Evolutionary conservation across 2,888 invertebrate genomes (phyloP).

Genomic region (Branchipolynoe longqiensis): DNA sequence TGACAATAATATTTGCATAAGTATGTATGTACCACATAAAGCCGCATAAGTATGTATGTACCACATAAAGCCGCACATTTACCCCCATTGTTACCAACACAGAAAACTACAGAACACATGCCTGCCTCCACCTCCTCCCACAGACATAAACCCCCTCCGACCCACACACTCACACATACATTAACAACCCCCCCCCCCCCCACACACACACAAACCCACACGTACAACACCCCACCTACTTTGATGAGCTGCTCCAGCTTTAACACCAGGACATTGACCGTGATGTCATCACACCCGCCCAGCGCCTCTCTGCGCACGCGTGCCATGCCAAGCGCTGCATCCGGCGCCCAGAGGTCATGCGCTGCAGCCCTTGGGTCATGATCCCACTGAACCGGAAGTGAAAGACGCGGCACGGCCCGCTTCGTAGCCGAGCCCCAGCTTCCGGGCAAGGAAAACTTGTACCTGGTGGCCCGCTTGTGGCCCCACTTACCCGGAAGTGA

Average conservation of each 20-base stretch:
- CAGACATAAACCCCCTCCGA: no score
- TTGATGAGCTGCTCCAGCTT: not conserved
- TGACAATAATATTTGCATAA: no score
- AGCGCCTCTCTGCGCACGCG: not conserved
- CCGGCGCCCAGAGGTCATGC: no score
- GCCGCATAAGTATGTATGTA: no score
- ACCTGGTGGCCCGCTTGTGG: slow-evolving; percentile 11
- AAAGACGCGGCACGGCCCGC: not conserved
- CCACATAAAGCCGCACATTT: no score
- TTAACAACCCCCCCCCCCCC: not conserved
- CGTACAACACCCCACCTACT: not conserved
- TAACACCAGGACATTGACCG: not conserved
- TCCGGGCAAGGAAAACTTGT: not conserved
- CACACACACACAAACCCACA: not conserved
- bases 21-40: no score
- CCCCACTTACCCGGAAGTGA: slow-evolving; percentile 22
- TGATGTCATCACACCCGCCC: not conserved
- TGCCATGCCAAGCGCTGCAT: not conserved
- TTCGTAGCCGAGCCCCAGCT: not conserved
- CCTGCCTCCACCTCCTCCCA: no score
- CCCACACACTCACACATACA: no score
- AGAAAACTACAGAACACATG: no score
- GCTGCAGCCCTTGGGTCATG: no score
- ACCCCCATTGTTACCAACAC: no score
- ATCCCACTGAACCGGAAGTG: slow-evolving; percentile 16